Evolutionary conservation across 2,888 invertebrate species (phyloP), one percentile per base, ranked within the genome.

Genomic region (Peribatodes rhomboidaria): DNA sequence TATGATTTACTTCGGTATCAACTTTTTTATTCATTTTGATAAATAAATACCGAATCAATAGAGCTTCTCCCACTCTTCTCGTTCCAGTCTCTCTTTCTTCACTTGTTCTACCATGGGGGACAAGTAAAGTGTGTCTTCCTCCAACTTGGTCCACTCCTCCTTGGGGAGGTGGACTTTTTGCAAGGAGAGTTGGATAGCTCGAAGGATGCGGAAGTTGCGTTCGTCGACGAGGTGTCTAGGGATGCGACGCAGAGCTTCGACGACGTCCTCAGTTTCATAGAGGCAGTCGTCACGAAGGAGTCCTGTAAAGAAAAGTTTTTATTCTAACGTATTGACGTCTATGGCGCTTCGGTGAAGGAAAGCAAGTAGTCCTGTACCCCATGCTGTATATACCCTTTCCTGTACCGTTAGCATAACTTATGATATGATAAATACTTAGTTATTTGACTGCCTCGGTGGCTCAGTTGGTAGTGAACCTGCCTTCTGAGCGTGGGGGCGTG

Each of bases 131-230:
- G 10, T 14, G 50, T 50, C 50, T 37, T 50, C 50, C 7, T 50
- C 50, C 8, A 13, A 9, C 20, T 50, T 50, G 35, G 50, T 50
- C 50, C 53, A 53, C 39, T 53, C 53, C 11, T 50, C 50, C n/a
- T 50, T 50, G 13, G 50, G 50, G 9, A 50, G 50, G 20, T 20
- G 1, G 35, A 7, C n/a, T n/a, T n/a, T 50, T 9, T 37, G 35
- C 8, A 20, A 1, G 9, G 13, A 10, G 14, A 49, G 49, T 49
- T 49, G 49, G 1, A 33, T 33, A 1, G 49, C 49, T 31, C 49
- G 16, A 6, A 49, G 6, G 3, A 49, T 31, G 4, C 49, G 49
- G 49, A 16, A 49, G 16, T 31, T 49, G 6, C 49, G 49, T 16
- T 49, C 49, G 11, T 49, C 49, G 11, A 49, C 49, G 9, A 49